Base-by-base conservation (phyloP, 2,888 invertebrate species). In the Pandemis heparana region DNA sequence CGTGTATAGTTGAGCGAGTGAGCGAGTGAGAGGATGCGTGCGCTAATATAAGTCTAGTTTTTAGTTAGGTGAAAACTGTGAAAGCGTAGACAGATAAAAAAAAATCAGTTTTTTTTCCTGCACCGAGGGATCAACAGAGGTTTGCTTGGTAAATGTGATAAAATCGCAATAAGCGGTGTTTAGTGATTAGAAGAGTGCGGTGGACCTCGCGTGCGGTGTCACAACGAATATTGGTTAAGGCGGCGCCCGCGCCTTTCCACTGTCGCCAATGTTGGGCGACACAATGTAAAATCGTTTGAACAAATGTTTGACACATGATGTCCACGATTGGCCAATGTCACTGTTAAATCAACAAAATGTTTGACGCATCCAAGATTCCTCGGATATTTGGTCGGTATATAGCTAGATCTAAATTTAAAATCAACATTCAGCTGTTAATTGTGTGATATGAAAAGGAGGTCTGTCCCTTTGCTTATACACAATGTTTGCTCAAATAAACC, bases 21-120 rank as follows among this genome's bases (percentile, higher is more conserved):
- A 84, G 87, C 77, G 87, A 84, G 87, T 80, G 87, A 82, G 83
- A 77, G 77, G 77, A 78, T 78, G 81, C 81, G 85, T 82, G 87
- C 82, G 82, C 82, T 85, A 85, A 85, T 86, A 86, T 92, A 94
- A 93, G 92, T 89, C 86, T 94, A 94, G 94, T 87, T 86, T 88
- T 88, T 94, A 94, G 94, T 92, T 94, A 94, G 94, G 94, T 90
- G 86, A 91, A 92, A 89, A 88, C 89, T 88, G 89, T 89, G 87
- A 89, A 86, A 81, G 81, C 86, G 87, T 87, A 85, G 85, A 86
- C 87, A 83, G 84, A 86, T 75, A 77, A 79, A 78, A 80, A 82
- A 84, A 84, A 86, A 83, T 82, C 85, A 84, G 84, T 82, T 90
- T 89, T 87, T 85, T 89, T 89, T 88, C 84, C 87, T 88, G 88